A percentile compares a stretch with the other conserved stretches of the same genome.
phyloP scores from a whole-genome alignment of 2,797 vertebrate genomes.

The Anabas testudineus region DNA sequence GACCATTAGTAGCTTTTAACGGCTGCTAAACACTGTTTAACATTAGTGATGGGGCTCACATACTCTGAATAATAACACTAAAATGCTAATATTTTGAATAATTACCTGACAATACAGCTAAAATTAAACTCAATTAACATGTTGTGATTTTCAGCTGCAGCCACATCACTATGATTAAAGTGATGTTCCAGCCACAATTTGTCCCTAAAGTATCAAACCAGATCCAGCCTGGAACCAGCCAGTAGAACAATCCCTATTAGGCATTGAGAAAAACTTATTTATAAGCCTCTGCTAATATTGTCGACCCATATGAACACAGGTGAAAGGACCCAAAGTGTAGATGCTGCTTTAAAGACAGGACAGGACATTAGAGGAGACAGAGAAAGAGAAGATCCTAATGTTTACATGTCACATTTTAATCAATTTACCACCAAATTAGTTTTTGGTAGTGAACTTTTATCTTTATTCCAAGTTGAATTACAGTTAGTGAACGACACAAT shows the following conservation, averaged over 20 bases:
- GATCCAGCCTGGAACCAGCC: too few species aligned
- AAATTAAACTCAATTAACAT: conserved; percentile 11
- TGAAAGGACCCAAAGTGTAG: too few species aligned
- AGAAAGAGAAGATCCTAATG: too few species aligned
- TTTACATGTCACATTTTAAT: neutral
- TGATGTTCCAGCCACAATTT: neutral
- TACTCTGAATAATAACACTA: conserved; percentile 22
- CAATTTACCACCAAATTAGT: neutral
- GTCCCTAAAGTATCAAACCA: neutral
- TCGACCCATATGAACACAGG: too few species aligned
- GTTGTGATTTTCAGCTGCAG: neutral
- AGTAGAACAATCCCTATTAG: too few species aligned
- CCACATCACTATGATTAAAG: neutral
- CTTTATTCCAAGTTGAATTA: neutral
- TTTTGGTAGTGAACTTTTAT: too few species aligned
- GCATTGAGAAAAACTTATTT: too few species aligned
- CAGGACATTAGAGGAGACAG: too few species aligned
- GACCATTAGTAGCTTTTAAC: conserved; percentile 53
- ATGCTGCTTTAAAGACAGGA: too few species aligned
- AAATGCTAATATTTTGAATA: conserved; percentile 16
- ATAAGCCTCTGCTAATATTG: too few species aligned
- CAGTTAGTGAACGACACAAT: too few species aligned
- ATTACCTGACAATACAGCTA: conserved; percentile 12
- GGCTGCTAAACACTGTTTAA: conserved; percentile 41
- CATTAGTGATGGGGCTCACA: conserved; percentile 12